A percentile compares a stretch with the other conserved stretches of the same genome.
These are phyloP conservation scores for Teleogryllus occipitalis DNA, from an alignment of 1,140 invertebrate species.

Conservation along the genomic window DNA sequence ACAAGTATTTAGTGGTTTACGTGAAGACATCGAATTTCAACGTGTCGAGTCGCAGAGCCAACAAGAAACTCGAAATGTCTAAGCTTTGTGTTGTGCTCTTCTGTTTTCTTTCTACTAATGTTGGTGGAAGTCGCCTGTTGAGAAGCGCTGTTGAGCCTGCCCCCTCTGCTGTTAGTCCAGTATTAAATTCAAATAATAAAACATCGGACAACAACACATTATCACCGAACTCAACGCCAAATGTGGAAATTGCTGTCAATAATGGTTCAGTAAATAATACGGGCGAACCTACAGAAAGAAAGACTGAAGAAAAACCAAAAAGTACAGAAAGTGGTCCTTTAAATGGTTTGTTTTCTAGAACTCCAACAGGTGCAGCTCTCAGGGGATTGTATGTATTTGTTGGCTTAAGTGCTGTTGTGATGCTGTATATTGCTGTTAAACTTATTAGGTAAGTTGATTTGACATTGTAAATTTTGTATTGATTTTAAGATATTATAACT, in stretches of 20 bases:
- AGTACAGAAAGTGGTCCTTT: too few relatives aligned
- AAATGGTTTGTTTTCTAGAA: not conserved
- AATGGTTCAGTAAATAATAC: too few relatives aligned
- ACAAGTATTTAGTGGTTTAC: too few relatives aligned
- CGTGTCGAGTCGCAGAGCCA: too few relatives aligned
- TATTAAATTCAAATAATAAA: not conserved
- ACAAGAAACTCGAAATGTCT: not conserved
- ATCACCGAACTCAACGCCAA: too few relatives aligned
- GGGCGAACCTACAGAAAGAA: too few relatives aligned
- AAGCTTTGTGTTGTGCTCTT: not conserved
- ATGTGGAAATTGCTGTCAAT: too few relatives aligned
- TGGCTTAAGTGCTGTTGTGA: conserved; percentile 38
- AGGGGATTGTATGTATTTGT: conserved; percentile 43
- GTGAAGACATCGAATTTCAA: too few relatives aligned
- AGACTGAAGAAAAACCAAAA: too few relatives aligned
- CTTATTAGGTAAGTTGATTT: conserved; percentile 37
- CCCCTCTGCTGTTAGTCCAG: not conserved
- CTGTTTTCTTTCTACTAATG: not conserved
- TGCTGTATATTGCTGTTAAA: conserved; percentile 42
- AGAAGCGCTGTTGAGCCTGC: not conserved
- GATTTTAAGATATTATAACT: too few relatives aligned
- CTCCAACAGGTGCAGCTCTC: conserved; percentile 33
- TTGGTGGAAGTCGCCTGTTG: not conserved
- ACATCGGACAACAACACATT: too few relatives aligned
- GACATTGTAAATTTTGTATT: too few relatives aligned